phyloP scores from a whole-genome alignment of 2,888 invertebrate species.

The Pollenia griseotomentosa region DNA sequence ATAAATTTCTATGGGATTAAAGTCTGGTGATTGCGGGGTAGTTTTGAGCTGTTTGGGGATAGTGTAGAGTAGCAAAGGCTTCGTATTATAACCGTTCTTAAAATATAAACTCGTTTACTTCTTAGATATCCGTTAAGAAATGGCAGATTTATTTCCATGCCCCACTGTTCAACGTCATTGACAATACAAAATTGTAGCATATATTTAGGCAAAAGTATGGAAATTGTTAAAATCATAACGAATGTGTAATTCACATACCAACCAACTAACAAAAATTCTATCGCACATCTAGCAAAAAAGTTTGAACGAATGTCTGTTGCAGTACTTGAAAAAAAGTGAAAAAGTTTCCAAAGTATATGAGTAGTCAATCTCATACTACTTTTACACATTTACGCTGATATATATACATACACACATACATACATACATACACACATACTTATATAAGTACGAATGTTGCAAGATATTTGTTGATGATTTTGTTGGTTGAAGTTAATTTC shows the following conservation, averaged over 20 bases:
- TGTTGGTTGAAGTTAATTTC: conserved; percentile 37
- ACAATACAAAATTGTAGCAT: conserved; percentile 20
- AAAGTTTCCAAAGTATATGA: conserved; percentile 52
- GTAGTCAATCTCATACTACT: conserved; percentile 32
- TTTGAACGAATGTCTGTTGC: conserved; percentile 70
- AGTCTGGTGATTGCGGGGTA: too few relatives aligned
- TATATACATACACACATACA: not conserved
- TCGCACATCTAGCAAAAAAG: not conserved
- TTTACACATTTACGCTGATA: not conserved
- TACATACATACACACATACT: not conserved
- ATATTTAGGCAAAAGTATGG: conserved; percentile 43
- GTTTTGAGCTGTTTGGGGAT: too few relatives aligned
- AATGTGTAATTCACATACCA: not conserved
- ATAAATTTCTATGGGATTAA: too few relatives aligned
- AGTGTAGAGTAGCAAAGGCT: too few relatives aligned
- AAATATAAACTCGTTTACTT: too few relatives aligned
- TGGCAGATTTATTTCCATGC: too few relatives aligned
- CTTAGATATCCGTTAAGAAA: too few relatives aligned
- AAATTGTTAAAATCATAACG: conserved; percentile 31
- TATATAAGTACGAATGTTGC: conserved; percentile 55
- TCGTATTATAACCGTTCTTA: too few relatives aligned
- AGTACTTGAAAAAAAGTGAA: conserved; percentile 70
- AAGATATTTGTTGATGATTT: conserved; percentile 38
- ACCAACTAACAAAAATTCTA: not conserved
- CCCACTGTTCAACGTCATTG: not conserved